Evolutionary conservation across 2,113 vertebrate genomes (phyloP).

Genomic region (Papio anubis): DNA sequence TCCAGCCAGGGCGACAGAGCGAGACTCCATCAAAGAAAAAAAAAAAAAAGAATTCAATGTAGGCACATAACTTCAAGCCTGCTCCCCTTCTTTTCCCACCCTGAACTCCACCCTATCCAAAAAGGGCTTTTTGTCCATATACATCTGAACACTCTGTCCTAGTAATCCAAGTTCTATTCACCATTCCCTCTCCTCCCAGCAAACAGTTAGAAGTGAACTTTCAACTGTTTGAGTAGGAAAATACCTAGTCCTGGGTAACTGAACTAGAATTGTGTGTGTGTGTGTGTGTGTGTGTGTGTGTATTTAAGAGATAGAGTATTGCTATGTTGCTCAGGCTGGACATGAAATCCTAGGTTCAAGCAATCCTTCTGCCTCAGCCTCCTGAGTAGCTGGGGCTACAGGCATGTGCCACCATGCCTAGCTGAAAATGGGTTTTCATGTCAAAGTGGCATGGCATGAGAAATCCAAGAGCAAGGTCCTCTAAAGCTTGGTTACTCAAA

Average conservation of each 20-base stretch:
- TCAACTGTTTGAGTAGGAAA: neutral
- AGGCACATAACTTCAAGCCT: neutral
- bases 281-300: no score
- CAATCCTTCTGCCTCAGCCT: neutral
- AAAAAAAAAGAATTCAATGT: no score
- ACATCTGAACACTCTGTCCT: neutral
- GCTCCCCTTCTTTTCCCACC: neutral
- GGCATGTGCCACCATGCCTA: neutral
- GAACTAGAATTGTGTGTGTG: neutral
- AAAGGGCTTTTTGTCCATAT: neutral
- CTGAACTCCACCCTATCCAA: neutral
- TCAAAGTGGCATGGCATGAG: neutral
- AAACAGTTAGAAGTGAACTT: neutral
- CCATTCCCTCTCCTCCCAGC: neutral
- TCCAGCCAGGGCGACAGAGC: no score
- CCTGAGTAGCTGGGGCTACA: no score
- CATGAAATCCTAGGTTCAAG: neutral
- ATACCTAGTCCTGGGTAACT: neutral
- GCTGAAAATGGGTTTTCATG: neutral
- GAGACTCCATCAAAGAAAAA: no score
- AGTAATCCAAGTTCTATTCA: neutral
- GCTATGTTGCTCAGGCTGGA: neutral
- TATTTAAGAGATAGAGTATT: no score
- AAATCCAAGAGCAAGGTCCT: neutral
- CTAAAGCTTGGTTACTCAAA: neutral